A percentile compares a stretch with the other conserved stretches of the same genome.
These are phyloP conservation scores for Ceyx erithaca DNA, from an alignment of 2,797 vertebrate species.

Conservation along the genomic window DNA sequence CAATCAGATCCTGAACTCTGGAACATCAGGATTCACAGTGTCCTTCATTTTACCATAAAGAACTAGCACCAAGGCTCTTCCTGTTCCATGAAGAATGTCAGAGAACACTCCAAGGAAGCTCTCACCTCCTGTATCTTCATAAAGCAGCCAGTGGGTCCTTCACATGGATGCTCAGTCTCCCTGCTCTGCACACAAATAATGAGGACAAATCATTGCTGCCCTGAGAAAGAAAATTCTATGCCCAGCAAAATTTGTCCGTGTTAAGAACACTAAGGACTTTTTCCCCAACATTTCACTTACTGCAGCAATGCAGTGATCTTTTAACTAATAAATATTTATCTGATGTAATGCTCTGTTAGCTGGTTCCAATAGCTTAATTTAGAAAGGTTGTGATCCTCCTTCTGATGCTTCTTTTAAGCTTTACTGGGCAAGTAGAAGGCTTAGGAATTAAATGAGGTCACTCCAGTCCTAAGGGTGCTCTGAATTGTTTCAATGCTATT, in stretches of 20 bases:
- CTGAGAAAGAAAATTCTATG: not conserved
- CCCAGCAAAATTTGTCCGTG: not conserved
- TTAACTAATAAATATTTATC: constrained; percentile 42
- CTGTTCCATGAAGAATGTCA: constrained; percentile 64
- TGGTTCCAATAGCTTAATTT: constrained; percentile 52
- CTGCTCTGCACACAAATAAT: constrained; percentile 28
- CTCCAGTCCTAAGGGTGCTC: constrained; percentile 35
- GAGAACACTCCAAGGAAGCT: constrained; percentile 64
- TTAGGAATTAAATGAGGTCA: constrained; percentile 69
- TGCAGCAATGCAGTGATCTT: not conserved
- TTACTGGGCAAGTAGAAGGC: constrained; percentile 25
- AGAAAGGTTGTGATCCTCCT: constrained; percentile 60
- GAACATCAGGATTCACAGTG: constrained; percentile 25
- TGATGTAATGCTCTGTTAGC: constrained; percentile 17
- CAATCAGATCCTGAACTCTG: constrained; percentile 4
- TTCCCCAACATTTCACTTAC: not conserved
- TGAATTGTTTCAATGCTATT: constrained; percentile 27
- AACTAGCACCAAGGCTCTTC: constrained; percentile 67
- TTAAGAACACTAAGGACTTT: not conserved
- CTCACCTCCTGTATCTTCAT: constrained; percentile 34
- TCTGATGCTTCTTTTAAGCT: constrained; percentile 49
- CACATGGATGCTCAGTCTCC: constrained; percentile 44
- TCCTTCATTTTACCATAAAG: constrained; percentile 71
- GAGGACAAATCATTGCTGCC: not conserved
- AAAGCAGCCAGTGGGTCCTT: constrained; percentile 66